Evolutionary conservation across 2,888 invertebrate species (phyloP).

Genomic region (Tetramorium bicarinatum): DNA sequence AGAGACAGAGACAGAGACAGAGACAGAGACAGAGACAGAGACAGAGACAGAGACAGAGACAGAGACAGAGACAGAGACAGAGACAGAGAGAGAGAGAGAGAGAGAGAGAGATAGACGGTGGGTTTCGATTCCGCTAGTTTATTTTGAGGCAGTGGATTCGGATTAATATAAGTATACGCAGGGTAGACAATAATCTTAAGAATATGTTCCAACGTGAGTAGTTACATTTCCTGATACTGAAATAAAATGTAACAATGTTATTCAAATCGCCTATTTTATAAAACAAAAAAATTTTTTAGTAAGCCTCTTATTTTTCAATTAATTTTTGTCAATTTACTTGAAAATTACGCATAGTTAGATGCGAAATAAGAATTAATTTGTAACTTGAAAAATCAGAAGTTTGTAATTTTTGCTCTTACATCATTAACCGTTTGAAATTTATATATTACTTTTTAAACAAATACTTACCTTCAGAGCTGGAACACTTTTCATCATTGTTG

Average conservation of each 20-base stretch:
- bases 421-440: background rate
- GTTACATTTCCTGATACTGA: constrained; percentile 81
- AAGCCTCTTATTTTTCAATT: background rate
- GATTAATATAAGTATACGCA: too few relatives aligned
- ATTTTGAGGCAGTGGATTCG: too few relatives aligned
- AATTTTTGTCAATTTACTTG: background rate
- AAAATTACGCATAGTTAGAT: background rate
- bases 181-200: background rate
- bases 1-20: too few relatives aligned
- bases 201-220: constrained; percentile 83
- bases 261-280: background rate
- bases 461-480: constrained; percentile 67
- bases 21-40: too few relatives aligned
- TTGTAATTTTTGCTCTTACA: background rate
- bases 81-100: too few relatives aligned
- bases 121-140: constrained; percentile 64
- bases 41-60: too few relatives aligned
- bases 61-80: too few relatives aligned
- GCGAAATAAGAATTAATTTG: background rate
- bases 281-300: background rate
- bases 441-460: background rate
- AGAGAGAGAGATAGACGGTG: too few relatives aligned
- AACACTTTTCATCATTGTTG: constrained; percentile 77
- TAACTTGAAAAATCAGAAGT: background rate
- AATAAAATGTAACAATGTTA: constrained; percentile 45